phyloP scores from a whole-genome alignment of 2,888 invertebrate species.

The Yponomeuta sedellus region DNA sequence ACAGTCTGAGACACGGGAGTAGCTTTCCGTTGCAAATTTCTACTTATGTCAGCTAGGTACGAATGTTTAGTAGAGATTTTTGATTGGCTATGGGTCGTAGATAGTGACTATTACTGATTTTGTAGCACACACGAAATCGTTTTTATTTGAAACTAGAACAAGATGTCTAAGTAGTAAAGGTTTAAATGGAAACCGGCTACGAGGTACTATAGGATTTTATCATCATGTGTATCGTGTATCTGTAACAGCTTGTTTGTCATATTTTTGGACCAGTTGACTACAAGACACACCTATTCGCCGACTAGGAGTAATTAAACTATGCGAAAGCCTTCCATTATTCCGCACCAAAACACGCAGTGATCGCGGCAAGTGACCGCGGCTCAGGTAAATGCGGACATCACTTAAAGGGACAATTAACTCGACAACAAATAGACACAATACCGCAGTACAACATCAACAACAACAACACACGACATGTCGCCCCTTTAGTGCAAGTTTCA shows the following conservation, averaged over 20 bases:
- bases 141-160: too few species aligned
- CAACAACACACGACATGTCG: conserved; percentile 57
- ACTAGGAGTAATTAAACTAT: not conserved
- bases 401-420: conserved; percentile 48
- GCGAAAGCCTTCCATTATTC: not conserved
- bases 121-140: not conserved
- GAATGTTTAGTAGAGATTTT: too few species aligned
- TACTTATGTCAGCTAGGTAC: not conserved
- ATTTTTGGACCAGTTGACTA: not conserved
- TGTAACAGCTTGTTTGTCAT: not conserved
- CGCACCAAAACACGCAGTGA: not conserved
- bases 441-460: conserved; percentile 45
- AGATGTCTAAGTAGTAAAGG: too few species aligned
- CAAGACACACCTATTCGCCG: too few species aligned
- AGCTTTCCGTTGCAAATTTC: not conserved
- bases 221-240: too few species aligned
- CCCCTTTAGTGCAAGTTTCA: conserved; percentile 64
- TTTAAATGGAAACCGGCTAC: too few species aligned
- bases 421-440: conserved; percentile 41
- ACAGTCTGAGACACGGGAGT: not conserved
- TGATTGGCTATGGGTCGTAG: not conserved
- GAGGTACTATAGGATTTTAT: too few species aligned
- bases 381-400: conserved; percentile 20
- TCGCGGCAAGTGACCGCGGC: conserved; percentile 4
- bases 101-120: not conserved